phyloP scores from a whole-genome alignment of 2,113 vertebrate genomes.

The Notothenia rossii region DNA sequence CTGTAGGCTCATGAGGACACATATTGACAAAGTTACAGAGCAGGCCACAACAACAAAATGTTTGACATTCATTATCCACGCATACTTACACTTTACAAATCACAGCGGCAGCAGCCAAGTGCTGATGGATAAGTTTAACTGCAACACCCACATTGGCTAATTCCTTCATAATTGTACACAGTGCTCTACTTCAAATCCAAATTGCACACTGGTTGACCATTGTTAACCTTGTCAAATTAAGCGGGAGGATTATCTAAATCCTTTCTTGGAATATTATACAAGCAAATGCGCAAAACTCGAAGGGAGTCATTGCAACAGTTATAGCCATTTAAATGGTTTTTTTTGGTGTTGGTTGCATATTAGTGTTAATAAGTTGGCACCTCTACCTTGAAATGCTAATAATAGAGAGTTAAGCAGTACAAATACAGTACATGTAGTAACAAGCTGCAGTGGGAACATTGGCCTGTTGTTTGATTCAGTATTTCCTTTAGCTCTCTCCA shows the following conservation, averaged over 20 bases:
- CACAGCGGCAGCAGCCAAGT: neutral
- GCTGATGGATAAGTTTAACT: neutral
- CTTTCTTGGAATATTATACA: slow-evolving; percentile 6
- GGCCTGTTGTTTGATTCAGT: neutral
- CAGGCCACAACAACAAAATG: neutral
- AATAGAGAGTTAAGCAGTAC: no score
- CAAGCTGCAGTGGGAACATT: neutral
- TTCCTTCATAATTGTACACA: neutral
- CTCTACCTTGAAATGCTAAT: neutral
- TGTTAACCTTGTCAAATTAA: slow-evolving; percentile 22
- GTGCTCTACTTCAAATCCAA: neutral
- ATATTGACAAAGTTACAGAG: neutral
- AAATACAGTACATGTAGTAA: neutral
- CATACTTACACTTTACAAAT: neutral
- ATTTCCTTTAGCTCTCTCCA: neutral
- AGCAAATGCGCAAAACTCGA: slow-evolving; percentile 11
- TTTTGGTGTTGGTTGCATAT: neutral
- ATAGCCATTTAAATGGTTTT: neutral
- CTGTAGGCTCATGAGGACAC: neutral
- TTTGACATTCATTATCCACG: neutral
- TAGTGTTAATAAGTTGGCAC: neutral
- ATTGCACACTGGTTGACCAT: neutral
- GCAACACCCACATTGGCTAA: neutral
- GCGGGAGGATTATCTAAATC: slow-evolving; percentile 32
- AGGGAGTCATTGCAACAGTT: slow-evolving; percentile 1